Evolutionary conservation across 1,140 invertebrate genomes (phyloP), one percentile per base, ranked within the genome.

Genomic region (Globodera ellingtonae): DNA sequence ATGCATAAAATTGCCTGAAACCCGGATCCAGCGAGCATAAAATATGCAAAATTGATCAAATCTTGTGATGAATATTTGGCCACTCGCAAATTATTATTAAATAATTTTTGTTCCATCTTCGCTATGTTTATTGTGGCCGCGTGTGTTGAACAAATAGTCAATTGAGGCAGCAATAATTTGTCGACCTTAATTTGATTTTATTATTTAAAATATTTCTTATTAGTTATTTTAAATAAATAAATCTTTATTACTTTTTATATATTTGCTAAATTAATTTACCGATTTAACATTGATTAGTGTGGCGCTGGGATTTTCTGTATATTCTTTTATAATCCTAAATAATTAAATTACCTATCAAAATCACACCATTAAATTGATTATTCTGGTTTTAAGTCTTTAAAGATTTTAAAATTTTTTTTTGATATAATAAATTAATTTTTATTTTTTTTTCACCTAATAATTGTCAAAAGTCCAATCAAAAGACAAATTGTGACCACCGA

Each of bases 21-120:
- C 18, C 81, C 81, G 15, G 79, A 82, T 24, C 81, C 81, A 0
- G 72, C 79, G 15, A 82, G 67, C 70, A 82, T 75, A 62, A 83
- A 82, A 82, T 83, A 82, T 15, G 81, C 81, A 81, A 82, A 81
- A 65, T 82, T 62, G n/a, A 79, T 46, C 8, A 81, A 47, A 70
- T 79, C 75, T 10, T 79, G 13, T 4, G 21, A n/a, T 21, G 65
- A 24, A 47, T 71, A 76, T 47, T 80, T 46, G 50, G 52, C 74
- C 10, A 47, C 47, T 46, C 21, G 18, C 13, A 46, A 52, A 65
- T 73, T 72, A 46, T 50, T 65, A 35, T 44, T 13, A 71, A 81
- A 82, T 6, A 82, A 50, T 8, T 73, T 48, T 44, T 62, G 46
- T 24, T 71, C 21, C 48, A 82, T 56, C 67, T 82, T 82, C n/a